Percentiles rank a stretch among this genome's conserved stretches.
Conservation (phyloP, 2,888 invertebrate genomes). For the Choristoneura rosaceana region DNA sequence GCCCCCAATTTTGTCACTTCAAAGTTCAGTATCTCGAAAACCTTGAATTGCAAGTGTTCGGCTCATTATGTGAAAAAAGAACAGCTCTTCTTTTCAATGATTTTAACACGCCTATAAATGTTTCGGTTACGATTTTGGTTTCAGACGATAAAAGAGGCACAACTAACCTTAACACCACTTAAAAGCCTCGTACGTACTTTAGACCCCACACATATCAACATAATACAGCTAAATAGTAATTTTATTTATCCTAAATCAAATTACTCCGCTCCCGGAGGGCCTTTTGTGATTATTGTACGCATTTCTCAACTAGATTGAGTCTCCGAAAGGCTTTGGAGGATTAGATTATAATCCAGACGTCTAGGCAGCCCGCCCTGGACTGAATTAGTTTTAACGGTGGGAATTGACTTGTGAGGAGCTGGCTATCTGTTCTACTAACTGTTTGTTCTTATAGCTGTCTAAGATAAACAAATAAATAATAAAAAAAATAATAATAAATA, state of each 20-base stretch:
- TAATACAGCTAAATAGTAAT: neutral
- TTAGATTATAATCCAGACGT: constrained; percentile 7
- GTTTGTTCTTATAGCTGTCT: neutral
- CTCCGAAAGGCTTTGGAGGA: neutral
- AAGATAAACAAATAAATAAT: neutral
- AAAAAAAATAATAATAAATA: too few relatives aligned
- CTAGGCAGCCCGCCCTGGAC: neutral
- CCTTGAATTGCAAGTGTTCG: too few relatives aligned
- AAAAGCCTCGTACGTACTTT: too few relatives aligned
- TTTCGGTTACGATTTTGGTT: too few relatives aligned
- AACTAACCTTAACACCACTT: too few relatives aligned
- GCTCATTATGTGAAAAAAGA: too few relatives aligned
- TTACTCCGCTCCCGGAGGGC: neutral
- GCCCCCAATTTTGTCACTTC: too few relatives aligned
- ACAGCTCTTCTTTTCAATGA: too few relatives aligned
- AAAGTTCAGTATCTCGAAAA: too few relatives aligned
- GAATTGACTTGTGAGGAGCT: neutral
- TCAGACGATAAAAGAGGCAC: too few relatives aligned
- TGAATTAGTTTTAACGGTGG: neutral
- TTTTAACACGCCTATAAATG: too few relatives aligned
- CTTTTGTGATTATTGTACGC: neutral
- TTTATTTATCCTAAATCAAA: constrained; percentile 7
- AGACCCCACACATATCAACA: neutral
- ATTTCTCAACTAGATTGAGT: neutral
- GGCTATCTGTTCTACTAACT: neutral